Base-by-base conservation (phyloP, 2,797 vertebrate species). In the Mycteria americana region DNA sequence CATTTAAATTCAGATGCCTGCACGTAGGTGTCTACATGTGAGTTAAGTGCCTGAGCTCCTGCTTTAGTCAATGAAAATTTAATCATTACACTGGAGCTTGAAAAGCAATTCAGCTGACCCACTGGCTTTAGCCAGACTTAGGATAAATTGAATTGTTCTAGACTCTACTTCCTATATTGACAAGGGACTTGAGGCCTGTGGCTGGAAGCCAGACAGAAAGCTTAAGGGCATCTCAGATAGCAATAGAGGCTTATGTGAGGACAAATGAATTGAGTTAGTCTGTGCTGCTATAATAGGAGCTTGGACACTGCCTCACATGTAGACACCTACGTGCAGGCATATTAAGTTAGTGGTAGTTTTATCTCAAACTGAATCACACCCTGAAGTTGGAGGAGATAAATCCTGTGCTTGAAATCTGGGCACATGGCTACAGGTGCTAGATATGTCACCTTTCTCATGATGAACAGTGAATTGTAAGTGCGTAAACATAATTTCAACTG, bases 51-150 rank as follows among this genome's bases (percentile, higher is more conserved):
- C 78, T 91, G 87, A 68, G 35, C 31, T 83, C 67, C 35, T 50
- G 35, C 45, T 94, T 94, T 80, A 87, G 81, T 92, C 87, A 93
- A 91, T 91, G 84, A 94, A 95, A 95, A 92, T 91, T 75, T 95
- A 96, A 97, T 95, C 72, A 85, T 64, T 92, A 54, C 9, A 12
- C 21, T 57, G 41, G n/a, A 92, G 72, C 35, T 68, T 77, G 81
- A 64, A 92, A 94, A 91, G 60, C 48, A 57, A 46, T 77, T 80
- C 89, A 53, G 68, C 70, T 95, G 93, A 94, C 87, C 81, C 1
- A 1, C 65, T 14, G 53, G 75, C 68, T 95, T 91, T 85, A 77
- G 37, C 45, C 60, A 91, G 75, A 92, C 72, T 82, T 45, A 25
- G 18, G 45, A 79, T 59, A 93, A 96, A 94, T 88, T 92, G 81